phyloP scores from a whole-genome alignment of 2,888 invertebrate genomes.

The Limenitis arthemis region DNA sequence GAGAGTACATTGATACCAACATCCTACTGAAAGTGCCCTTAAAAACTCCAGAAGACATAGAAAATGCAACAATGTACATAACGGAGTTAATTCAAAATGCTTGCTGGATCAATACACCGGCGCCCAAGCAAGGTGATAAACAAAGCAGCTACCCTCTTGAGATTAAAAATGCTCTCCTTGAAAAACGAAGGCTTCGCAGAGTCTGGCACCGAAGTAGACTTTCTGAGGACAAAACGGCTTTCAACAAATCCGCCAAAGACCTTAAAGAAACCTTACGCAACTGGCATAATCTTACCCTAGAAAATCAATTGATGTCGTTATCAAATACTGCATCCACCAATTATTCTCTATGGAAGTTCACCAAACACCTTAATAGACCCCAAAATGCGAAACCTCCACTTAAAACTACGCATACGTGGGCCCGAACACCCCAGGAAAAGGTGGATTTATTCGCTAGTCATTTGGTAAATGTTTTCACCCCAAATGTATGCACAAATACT shows the following conservation, averaged over 20 bases:
- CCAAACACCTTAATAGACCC: not conserved
- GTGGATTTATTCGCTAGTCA: not conserved
- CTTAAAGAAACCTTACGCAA: not conserved
- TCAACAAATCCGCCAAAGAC: slow-evolving; percentile 1
- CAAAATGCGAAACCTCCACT: not conserved
- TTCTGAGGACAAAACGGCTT: slow-evolving; percentile 13
- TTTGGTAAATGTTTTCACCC: not conserved
- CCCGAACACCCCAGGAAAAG: not conserved
- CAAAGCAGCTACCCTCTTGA: not conserved
- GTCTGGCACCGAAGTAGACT: slow-evolving; percentile 18
- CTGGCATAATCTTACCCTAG: not conserved
- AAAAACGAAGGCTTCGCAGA: slow-evolving; percentile 19
- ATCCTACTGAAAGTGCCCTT: slow-evolving; percentile 11
- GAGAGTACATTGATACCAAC: slow-evolving; percentile 6
- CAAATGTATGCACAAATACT: too few relatives aligned
- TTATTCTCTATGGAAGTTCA: not conserved
- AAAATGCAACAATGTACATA: not conserved
- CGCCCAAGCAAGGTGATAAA: not conserved
- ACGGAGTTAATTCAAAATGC: slow-evolving; percentile 6
- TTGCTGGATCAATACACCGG: slow-evolving; percentile 10
- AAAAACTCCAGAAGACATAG: slow-evolving; percentile 13
- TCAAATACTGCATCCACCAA: not conserved
- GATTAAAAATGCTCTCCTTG: slow-evolving; percentile 12
- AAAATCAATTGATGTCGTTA: not conserved
- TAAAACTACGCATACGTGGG: not conserved